Percentiles rank a stretch among this genome's conserved stretches.
Conservation (phyloP, 2,888 invertebrate species). For the Sarcophaga rosellei region DNA sequence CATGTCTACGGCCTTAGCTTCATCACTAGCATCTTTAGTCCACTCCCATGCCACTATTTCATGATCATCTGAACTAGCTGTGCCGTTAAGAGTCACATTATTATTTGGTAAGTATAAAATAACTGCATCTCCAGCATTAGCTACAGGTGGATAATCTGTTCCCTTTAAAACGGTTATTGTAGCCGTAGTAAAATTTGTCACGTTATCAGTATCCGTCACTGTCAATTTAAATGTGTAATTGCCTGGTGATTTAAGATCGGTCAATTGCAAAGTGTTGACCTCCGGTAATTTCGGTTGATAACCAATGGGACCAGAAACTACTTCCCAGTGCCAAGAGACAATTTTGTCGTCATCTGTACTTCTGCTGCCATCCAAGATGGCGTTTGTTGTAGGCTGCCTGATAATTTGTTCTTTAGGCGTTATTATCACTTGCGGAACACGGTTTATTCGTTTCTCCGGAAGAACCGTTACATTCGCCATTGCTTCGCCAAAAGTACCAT, state of each 20-base stretch:
- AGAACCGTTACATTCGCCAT: slow-evolving; percentile 94
- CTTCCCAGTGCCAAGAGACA: slow-evolving; percentile 95
- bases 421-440: slow-evolving; percentile 91
- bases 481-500: slow-evolving; percentile 88
- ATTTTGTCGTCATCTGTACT: slow-evolving; percentile 92
- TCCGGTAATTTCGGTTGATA: slow-evolving; percentile 91
- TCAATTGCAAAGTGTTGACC: slow-evolving; percentile 91
- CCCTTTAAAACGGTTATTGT: slow-evolving; percentile 95
- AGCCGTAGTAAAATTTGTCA: slow-evolving; percentile 91
- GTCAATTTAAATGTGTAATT: slow-evolving; percentile 95
- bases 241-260: slow-evolving; percentile 92
- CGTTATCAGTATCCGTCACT: slow-evolving; percentile 94
- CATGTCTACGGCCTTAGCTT: slow-evolving; percentile 96
- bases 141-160: slow-evolving; percentile 96
- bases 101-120: slow-evolving; percentile 95
- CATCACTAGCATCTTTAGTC: slow-evolving; percentile 94
- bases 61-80: slow-evolving; percentile 95
- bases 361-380: slow-evolving; percentile 93
- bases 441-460: slow-evolving; percentile 91
- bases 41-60: slow-evolving; percentile 97
- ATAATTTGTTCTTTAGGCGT: slow-evolving; percentile 93
- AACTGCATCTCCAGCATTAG: slow-evolving; percentile 95
- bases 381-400: slow-evolving; percentile 93
- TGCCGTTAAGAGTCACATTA: slow-evolving; percentile 92
- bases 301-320: slow-evolving; percentile 92